These are phyloP conservation scores for Varanus salvator DNA, from an alignment of 2,113 vertebrate genomes.

Conservation along the genomic window DNA sequence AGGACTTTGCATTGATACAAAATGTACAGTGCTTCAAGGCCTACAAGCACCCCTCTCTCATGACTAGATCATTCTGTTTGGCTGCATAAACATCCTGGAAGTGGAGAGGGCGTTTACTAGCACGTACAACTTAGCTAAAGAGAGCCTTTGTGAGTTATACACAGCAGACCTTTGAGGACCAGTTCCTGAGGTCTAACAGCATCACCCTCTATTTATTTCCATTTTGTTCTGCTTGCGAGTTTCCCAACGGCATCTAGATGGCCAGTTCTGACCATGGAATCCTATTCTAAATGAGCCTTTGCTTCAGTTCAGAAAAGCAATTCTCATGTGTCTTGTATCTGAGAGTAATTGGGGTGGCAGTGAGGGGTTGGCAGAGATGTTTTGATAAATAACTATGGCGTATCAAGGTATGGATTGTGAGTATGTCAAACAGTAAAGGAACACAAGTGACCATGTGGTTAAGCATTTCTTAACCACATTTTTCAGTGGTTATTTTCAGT, in stretches of 20 bases:
- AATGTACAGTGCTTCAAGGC: background rate
- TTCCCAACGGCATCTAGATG: background rate
- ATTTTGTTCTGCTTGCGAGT: background rate
- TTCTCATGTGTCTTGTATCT: background rate
- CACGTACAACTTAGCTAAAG: background rate
- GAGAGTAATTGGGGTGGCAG: background rate
- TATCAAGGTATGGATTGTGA: background rate
- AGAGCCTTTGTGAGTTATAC: background rate
- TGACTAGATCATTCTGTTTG: no score
- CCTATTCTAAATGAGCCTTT: background rate
- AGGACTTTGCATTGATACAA: background rate
- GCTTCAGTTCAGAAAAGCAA: background rate
- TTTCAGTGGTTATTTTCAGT: background rate
- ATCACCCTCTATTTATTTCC: background rate
- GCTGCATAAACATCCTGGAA: background rate
- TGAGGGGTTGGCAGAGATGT: background rate
- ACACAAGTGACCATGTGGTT: background rate
- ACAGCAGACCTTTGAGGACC: background rate
- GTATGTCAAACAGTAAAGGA: background rate
- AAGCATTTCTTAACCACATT: no score
- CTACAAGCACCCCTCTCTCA: background rate
- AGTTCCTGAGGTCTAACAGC: background rate
- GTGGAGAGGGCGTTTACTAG: background rate
- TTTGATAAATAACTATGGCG: background rate
- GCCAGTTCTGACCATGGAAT: background rate